Evolutionary conservation across 2,888 invertebrate species (phyloP), one percentile per base, ranked within the genome.

Genomic region (Plusia festucae): DNA sequence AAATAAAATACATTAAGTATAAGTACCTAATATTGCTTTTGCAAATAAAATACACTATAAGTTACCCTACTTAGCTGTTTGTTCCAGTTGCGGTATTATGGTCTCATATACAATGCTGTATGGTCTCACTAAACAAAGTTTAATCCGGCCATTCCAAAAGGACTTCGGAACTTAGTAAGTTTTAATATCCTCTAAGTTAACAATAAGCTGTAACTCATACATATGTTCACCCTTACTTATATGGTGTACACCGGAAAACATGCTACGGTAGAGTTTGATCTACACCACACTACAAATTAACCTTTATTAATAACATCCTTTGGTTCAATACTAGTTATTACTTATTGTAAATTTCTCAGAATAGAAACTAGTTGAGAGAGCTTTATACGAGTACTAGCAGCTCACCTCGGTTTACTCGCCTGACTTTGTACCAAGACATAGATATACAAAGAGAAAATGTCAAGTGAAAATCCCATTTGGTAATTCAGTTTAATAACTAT

Each of bases 41-140:
- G n/a, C 40, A 5, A n/a, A 40, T 40, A 40, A 15, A n/a, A n/a
- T n/a, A n/a, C 5, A n/a, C n/a, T n/a, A n/a, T 40, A n/a, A n/a
- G n/a, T n/a, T n/a, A n/a, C n/a, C n/a, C 40, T 40, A 40, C 40
- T 40, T 40, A 40, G 40, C 6, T 40, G 40, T 40, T 34, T 40
- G 6, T 40, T n/a, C n/a, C 15, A 13, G 15, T 13, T n/a, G n/a
- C n/a, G 52, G 27, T 55, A 52, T 53, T 58, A 27, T 61, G 27
- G 16, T 15, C 34, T 49, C 56, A 57, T 40, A 32, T 49, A 57
- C 56, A 65, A 60, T 74, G 51, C 60, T 68, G 62, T 57, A 68
- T 62, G 18, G 55, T 58, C 63, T 59, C 71, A 4, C 58, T 72
- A n/a, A 68, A 56, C 68, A 53, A 51, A 34, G 40, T 46, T 44